phyloP scores from a whole-genome alignment of 1,140 invertebrate genomes.

The Calycopis cecrops region DNA sequence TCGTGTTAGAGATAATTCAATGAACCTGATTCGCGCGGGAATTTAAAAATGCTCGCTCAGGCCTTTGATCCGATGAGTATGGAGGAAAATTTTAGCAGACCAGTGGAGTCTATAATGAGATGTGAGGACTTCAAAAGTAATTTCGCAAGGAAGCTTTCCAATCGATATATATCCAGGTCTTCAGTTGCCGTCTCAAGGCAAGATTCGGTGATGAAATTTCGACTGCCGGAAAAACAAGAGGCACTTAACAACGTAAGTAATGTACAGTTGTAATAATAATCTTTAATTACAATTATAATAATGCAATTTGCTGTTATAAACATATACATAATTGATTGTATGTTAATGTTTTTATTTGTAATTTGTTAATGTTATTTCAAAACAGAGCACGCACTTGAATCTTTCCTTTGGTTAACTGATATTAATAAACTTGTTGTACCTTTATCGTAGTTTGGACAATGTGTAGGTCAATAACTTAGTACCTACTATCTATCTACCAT shows the following conservation, averaged over 20 bases:
- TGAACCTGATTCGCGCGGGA: conserved; percentile 24
- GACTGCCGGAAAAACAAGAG: conserved; percentile 32
- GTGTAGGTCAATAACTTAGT: too few species aligned
- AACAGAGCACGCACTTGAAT: not conserved
- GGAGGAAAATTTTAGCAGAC: conserved; percentile 55
- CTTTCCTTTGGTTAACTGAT: too few species aligned
- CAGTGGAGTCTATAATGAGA: conserved; percentile 66
- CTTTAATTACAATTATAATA: not conserved
- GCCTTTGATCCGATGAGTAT: conserved; percentile 31
- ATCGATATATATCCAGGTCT: conserved; percentile 52
- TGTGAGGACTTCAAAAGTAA: conserved; percentile 69
- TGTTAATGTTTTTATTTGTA: too few species aligned
- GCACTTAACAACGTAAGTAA: conserved; percentile 45
- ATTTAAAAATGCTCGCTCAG: conserved; percentile 45
- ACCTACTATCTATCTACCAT: too few species aligned
- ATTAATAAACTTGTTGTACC: too few species aligned
- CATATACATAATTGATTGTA: too few species aligned
- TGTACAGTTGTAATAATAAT: not conserved
- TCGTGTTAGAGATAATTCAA: conserved; percentile 32
- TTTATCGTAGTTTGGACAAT: too few species aligned
- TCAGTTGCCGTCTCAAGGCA: conserved; percentile 35
- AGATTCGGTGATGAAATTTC: conserved; percentile 42
- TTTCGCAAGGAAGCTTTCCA: conserved; percentile 63
- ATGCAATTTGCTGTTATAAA: not conserved
- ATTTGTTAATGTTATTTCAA: not conserved